Evolutionary conservation across 2,888 invertebrate genomes (phyloP), one percentile per base, ranked within the genome.

Genomic region (Pyrrhosoma nymphula): DNA sequence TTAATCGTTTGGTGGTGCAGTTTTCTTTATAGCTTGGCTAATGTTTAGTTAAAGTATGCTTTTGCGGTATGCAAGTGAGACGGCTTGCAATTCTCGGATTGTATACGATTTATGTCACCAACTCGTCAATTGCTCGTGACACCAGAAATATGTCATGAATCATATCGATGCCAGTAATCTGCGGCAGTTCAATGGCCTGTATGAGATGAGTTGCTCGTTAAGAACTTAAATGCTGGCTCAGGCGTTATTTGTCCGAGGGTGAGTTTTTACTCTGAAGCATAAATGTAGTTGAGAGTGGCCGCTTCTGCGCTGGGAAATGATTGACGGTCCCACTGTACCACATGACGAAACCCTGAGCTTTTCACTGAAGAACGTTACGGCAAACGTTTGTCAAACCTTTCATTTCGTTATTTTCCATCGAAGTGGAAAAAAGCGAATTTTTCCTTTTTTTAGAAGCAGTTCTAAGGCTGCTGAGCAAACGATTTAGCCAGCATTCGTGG

Each of bases 401-500:
- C 26, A 69, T n/a, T 26, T 69, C 69, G 69, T n/a, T 69, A 0
- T n/a, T n/a, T 69, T 26, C n/a, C 69, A n/a, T n/a, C n/a, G 69
- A 69, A 23, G 4, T 69, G 69, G 12, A 69, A 69, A n/a, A 69
- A 69, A n/a, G n/a, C 8, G 26, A 12, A 23, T n/a, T 26, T 1
- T n/a, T n/a, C n/a, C n/a, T n/a, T 69, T 26, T n/a, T n/a, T n/a
- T n/a, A 23, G n/a, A 1, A 47, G 26, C n/a, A n/a, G 4, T n/a
- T 69, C n/a, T n/a, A 69, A 69, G 69, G 26, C n/a, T n/a, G 69
- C 69, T n/a, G 69, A 69, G 69, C n/a, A n/a, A 69, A 69, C 69
- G 26, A 69, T 69, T 18, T n/a, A 69, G 69, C 10, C 8, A 20
- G n/a, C n/a, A n/a, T 26, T 69, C 6, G 10, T n/a, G n/a, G 4